Conservation (phyloP, 2,888 invertebrate species). For the Oegoconia quadripuncta region DNA sequence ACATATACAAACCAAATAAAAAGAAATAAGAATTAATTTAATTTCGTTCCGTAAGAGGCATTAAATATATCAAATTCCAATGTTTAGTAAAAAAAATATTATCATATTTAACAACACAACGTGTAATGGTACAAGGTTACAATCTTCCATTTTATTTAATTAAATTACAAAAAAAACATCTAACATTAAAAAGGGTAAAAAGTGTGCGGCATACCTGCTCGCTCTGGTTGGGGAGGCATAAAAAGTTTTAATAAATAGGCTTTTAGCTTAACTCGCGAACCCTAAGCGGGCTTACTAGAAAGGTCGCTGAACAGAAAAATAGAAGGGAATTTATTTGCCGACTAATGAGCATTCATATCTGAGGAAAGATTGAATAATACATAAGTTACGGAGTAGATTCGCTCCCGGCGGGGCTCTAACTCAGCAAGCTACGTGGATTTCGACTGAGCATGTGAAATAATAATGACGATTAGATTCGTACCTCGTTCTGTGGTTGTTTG, state of each 20-base stretch:
- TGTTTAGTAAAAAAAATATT: neutral
- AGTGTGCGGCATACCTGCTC: neutral
- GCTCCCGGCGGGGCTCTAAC: slow-evolving; percentile 54
- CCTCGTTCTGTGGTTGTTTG: slow-evolving; percentile 37
- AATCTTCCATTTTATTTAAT: slow-evolving; percentile 15
- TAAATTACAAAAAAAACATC: neutral
- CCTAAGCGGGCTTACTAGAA: slow-evolving; percentile 23
- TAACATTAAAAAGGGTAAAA: slow-evolving; percentile 1
- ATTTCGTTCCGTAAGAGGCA: too few relatives aligned
- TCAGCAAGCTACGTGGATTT: slow-evolving; percentile 51
- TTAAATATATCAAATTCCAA: neutral
- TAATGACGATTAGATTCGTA: slow-evolving; percentile 49
- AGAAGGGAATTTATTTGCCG: slow-evolving; percentile 50
- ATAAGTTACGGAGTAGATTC: slow-evolving; percentile 60
- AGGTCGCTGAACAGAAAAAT: slow-evolving; percentile 52
- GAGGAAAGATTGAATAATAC: slow-evolving; percentile 70
- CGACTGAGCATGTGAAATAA: slow-evolving; percentile 44
- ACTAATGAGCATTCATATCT: slow-evolving; percentile 71
- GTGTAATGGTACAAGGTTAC: neutral
- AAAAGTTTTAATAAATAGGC: slow-evolving; percentile 23
- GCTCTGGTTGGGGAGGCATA: slow-evolving; percentile 7
- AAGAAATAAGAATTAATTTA: too few relatives aligned
- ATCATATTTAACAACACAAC: neutral
- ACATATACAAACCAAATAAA: too few relatives aligned
- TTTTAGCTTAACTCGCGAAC: slow-evolving; percentile 20